Base-by-base conservation (phyloP, 2,888 invertebrate species). In the Thecocarcelia acutangulata region DNA sequence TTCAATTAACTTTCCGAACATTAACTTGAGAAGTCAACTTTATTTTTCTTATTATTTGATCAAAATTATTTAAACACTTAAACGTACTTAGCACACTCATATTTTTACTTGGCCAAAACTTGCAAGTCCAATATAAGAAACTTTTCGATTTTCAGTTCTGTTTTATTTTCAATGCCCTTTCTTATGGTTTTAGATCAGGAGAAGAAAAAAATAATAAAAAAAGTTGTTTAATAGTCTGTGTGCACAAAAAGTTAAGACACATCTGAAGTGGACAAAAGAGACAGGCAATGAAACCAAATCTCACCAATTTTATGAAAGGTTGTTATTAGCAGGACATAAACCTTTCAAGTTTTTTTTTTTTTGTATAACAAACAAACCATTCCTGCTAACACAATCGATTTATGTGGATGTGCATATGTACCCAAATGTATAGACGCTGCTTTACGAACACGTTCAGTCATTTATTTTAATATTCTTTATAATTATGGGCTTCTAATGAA, bases 1-100 rank as follows among this genome's bases (percentile, higher is more conserved):
- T 72, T 80, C 73, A 77, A 81, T 81, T 74, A 81, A 81, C 63
- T 52, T 24, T 64, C 74, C 69, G 59, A 69, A 81, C 70, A 74
- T 77, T 74, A 78, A 69, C 61, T 66, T 19, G 28, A 33, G 42
- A 77, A 73, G 58, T 64, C 61, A 68, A 12, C 13, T 63, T 8
- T 46, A 37, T 37, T 19, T 24, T 44, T 0, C 28, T 28, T 33
- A 42, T 40, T 13, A 46, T 52, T 46, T 15, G 17, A 46, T 28
- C 19, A 59, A 68, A 46, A n/a, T 56, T 48, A 6, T 33, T 56
- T 33, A 13, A 19, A 59, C 33, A 44, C 13, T 15, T 40, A 33
- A 33, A 33, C 33, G 33, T 33, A 9, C 33, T 61, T 42, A 33
- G 1, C 9, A 9, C 4, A 42, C 40, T 52, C 21, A 40, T 1